Conservation (phyloP, 2,113 vertebrate genomes). For the Myrmecophaga tridactyla region DNA sequence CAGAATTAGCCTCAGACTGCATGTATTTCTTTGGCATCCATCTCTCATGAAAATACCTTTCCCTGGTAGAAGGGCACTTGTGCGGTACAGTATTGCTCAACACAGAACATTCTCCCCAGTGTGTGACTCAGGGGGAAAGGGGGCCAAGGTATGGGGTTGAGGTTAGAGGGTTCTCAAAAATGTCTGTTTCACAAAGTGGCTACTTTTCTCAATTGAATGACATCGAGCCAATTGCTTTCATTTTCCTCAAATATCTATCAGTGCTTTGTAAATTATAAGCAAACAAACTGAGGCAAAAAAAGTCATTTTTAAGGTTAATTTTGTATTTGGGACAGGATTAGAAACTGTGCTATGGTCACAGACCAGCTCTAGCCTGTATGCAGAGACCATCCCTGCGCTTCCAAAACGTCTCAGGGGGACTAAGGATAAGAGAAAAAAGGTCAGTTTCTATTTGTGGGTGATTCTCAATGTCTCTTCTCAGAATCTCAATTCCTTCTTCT, state of each 20-base stretch:
- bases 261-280: conserved; percentile 66
- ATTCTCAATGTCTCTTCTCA: conserved; percentile 25
- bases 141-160: background rate
- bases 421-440: background rate
- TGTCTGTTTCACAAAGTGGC: conserved; percentile 58
- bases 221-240: conserved; percentile 60
- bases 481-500: conserved; percentile 31
- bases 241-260: conserved; percentile 68
- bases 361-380: background rate
- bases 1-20: conserved; percentile 5
- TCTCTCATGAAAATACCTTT: conserved; percentile 27
- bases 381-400: background rate
- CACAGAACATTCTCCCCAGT: background rate
- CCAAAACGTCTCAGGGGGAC: background rate
- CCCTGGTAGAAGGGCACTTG: background rate
- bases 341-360: conserved; percentile 41
- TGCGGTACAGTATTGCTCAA: background rate
- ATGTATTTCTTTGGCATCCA: background rate
- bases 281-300: conserved; percentile 73
- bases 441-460: conserved; percentile 28
- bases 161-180: conserved; percentile 68
- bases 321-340: conserved; percentile 59
- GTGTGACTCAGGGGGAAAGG: conserved; percentile 2
- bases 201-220: conserved; percentile 54
- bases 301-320: conserved; percentile 71